Evolutionary conservation across 2,888 invertebrate species (phyloP).

Genomic region (Galeruca laticollis): DNA sequence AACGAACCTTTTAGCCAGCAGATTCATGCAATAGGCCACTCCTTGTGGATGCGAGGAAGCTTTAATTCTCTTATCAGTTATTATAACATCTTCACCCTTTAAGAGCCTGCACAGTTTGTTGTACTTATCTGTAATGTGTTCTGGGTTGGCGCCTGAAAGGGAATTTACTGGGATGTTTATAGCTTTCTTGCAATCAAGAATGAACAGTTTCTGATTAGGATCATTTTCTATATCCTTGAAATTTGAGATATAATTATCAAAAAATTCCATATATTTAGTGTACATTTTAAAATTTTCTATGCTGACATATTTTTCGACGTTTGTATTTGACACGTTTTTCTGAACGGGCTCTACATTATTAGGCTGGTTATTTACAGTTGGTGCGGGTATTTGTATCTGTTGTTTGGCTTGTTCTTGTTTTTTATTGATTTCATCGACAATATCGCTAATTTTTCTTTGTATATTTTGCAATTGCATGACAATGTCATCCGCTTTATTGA

Average conservation of each 20-base stretch:
- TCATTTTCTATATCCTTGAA: slow-evolving; percentile 74
- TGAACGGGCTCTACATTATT: slow-evolving; percentile 3
- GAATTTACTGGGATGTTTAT: slow-evolving; percentile 91
- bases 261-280: slow-evolving; percentile 70
- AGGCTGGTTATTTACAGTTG: slow-evolving; percentile 11
- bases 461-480: slow-evolving; percentile 60
- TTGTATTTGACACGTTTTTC: slow-evolving; percentile 32
- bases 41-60: slow-evolving; percentile 83
- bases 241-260: slow-evolving; percentile 71
- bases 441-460: slow-evolving; percentile 67
- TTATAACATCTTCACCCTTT: slow-evolving; percentile 76
- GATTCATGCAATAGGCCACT: slow-evolving; percentile 73
- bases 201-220: slow-evolving; percentile 77
- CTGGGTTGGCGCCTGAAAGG: slow-evolving; percentile 80
- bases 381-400: slow-evolving; percentile 24
- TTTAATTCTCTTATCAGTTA: slow-evolving; percentile 72
- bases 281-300: slow-evolving; percentile 70
- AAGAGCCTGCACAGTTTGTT: slow-evolving; percentile 79
- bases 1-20: slow-evolving; percentile 81
- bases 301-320: slow-evolving; percentile 67
- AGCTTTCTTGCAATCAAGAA: slow-evolving; percentile 87
- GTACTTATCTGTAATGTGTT: slow-evolving; percentile 80
- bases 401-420: slow-evolving; percentile 53
- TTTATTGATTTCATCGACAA: slow-evolving; percentile 65
- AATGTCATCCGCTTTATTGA: slow-evolving; percentile 69